A percentile compares a stretch with the other conserved stretches of the same genome.
Conservation (phyloP, 2,113 vertebrate species). For the Microtus montanus region DNA sequence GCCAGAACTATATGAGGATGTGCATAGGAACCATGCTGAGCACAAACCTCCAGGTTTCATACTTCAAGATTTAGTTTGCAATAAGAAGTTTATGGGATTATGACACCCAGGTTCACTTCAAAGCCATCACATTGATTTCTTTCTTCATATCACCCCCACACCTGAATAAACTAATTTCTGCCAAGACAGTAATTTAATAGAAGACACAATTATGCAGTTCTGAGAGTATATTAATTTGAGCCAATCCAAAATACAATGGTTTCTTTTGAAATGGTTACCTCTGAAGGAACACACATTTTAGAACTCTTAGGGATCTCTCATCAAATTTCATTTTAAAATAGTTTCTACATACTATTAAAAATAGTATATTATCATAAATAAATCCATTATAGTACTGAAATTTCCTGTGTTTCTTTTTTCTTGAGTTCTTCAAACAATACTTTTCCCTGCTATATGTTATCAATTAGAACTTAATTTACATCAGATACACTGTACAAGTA, state of each 20-base stretch:
- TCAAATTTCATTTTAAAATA: not conserved
- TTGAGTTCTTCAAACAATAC: not conserved
- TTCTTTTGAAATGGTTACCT: not conserved
- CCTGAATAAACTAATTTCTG: not conserved
- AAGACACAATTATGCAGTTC: not conserved
- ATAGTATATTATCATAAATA: not conserved
- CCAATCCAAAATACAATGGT: not conserved
- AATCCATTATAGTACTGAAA: not conserved
- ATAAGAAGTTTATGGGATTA: not conserved
- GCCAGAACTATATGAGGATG: not conserved
- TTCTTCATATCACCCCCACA: accelerated
- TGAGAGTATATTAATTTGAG: not conserved
- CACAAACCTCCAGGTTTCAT: not conserved
- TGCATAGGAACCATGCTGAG: not conserved
- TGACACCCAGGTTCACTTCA: not conserved
- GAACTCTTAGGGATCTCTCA: not conserved
- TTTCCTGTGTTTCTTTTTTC: not conserved
- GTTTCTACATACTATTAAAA: not conserved
- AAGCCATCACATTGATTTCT: not conserved
- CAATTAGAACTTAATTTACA: not conserved
- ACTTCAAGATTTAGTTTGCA: not conserved
- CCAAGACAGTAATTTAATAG: not conserved
- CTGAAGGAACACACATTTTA: not conserved
- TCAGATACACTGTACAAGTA: not conserved
- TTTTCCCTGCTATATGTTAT: not conserved